These are phyloP conservation scores for Tragelaphus buxtoni DNA, from an alignment of 2,113 vertebrate genomes.

Conservation along the genomic window DNA sequence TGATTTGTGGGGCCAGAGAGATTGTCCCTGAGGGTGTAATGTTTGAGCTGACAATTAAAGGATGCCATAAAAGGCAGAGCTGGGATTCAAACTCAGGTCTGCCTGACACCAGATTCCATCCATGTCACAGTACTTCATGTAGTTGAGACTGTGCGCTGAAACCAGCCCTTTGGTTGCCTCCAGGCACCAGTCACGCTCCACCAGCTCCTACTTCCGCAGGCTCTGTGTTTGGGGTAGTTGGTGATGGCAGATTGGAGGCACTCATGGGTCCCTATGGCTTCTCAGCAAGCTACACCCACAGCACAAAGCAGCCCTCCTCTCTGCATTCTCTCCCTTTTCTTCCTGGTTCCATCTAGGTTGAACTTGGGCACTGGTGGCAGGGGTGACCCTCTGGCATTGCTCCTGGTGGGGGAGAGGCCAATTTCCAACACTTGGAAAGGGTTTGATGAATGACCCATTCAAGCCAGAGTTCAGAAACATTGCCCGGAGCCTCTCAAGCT, in stretches of 20 bases:
- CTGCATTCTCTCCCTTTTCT: neutral
- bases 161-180: neutral
- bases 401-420: neutral
- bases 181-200: neutral
- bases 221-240: neutral
- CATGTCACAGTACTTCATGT: accelerated
- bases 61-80: neutral
- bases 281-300: neutral
- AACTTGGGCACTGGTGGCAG: neutral
- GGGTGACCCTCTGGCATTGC: neutral
- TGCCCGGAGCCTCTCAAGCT: neutral
- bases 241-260: neutral
- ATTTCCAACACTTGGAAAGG: neutral
- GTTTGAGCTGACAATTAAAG: neutral
- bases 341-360: neutral
- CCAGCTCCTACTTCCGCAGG: neutral
- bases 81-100: neutral
- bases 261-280: neutral
- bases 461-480: neutral
- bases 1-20: neutral
- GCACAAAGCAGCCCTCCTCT: neutral
- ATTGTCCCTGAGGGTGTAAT: neutral
- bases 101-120: neutral
- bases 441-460: neutral
- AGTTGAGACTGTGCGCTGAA: neutral